Evolutionary conservation across 2,888 invertebrate species (phyloP), one percentile per base, ranked within the genome.

Genomic region (Lymantria monacha): DNA sequence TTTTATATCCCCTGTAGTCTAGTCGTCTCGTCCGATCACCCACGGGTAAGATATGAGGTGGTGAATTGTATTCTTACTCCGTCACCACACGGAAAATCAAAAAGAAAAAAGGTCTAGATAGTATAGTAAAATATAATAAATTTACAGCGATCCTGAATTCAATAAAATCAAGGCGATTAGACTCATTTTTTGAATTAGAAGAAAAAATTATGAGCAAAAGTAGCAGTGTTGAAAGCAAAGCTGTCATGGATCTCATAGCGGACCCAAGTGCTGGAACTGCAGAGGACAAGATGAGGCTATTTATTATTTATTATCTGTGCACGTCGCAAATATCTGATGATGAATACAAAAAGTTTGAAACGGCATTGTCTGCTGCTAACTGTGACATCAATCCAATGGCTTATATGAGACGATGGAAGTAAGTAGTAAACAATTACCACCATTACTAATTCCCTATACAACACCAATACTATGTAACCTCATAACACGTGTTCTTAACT

Each of bases 181-280:
- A 99, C 81, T 97, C 97, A 0, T 97, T 97, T 77, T 99, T 99
- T 79, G 99, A 99, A 86, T 92, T 98, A 54, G 99, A 99, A 91
- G 99, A 99, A 80, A 99, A 99, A 85, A 95, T 99, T 44, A 97
- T 99, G 97, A 97, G 96, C 46, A 96, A 95, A 87, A 94, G 94
- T 64, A 94, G 94, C 5, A 86, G 95, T 52, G 81, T 91, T 0
- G 92, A 92, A 59, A 98, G 97, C 76, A 96, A 96, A 80, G 94
- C 96, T 22, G 91, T 98, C n/a, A 85, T 97, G 76, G 98, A 99
- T 66, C 93, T 98, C 38, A 93, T 99, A 52, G 92, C 94, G 11
- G 98, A 99, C 83, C 94, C 96, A 0, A 96, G 96, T 59, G 96
- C 96, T 42, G 98, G 98, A 0, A 95, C 95, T 0, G 93, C 96